phyloP scores from a whole-genome alignment of 2,797 vertebrate genomes.

The Darevskia nairensis region DNA sequence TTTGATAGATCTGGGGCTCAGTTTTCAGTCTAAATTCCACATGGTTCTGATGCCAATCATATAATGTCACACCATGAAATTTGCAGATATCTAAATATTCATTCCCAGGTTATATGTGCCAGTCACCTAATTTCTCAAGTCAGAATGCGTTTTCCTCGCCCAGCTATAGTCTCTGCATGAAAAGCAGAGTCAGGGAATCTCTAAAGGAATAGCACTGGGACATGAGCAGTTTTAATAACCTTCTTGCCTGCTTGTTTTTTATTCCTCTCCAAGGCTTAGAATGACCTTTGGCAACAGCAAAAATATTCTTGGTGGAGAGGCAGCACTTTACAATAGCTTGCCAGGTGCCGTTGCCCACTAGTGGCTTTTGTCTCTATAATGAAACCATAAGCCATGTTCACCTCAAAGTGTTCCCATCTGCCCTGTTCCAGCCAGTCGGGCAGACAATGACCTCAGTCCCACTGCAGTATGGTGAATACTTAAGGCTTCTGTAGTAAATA shows the following conservation, averaged over 20 bases:
- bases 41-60: neutral
- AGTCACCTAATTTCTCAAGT: neutral
- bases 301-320: neutral
- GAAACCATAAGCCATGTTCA: neutral
- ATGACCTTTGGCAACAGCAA: neutral
- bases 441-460: constrained; percentile 3
- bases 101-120: neutral
- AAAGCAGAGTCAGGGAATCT: constrained; percentile 1
- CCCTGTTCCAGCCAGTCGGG: neutral
- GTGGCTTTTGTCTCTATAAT: neutral
- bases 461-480: neutral
- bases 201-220: neutral
- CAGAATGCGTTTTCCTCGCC: neutral
- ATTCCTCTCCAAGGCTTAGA: neutral
- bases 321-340: neutral
- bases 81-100: constrained; percentile 3
- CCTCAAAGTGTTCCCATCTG: neutral
- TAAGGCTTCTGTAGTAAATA: neutral
- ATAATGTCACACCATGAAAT: neutral
- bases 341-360: neutral
- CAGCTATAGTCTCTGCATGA: neutral
- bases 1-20: neutral
- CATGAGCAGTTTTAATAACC: constrained; percentile 9
- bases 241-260: constrained; percentile 20
- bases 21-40: neutral